Base-by-base conservation (phyloP, 2,113 vertebrate species). In the Saccopteryx leptura region DNA sequence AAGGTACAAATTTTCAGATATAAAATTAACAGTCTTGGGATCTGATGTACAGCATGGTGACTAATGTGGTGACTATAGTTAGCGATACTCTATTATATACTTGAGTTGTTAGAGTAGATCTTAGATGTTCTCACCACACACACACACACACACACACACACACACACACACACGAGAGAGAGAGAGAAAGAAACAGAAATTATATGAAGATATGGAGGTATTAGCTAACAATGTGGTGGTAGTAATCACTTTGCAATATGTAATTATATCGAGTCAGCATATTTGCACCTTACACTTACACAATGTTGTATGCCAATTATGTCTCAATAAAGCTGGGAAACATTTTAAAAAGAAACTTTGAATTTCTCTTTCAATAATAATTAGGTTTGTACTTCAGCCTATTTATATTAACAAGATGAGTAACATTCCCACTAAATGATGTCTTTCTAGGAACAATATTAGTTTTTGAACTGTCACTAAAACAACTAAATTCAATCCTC, bases 381-480 rank as follows among this genome's bases (percentile, higher is more conserved):
- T 66, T 90, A 72, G 24, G 11, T 72, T 81, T 74, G 54, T 58
- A 94, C 1, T 31, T 95, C 21, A 50, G 24, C 28, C 8, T 81
- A 9, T 76, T 80, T 88, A 78, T 76, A 75, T 80, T 58, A 88
- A 80, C 13, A 63, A 68, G 74, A 75, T 60, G n/a, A 90, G 12
- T 24, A n/a, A 31, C 24, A 74, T 50, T 54, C 48, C 48, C 19
- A 58, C 68, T 52, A 74, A 83, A 63, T 48, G 39, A 39, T 7
- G 46, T 50, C 28, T 69, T 96, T 88, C 61, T 71, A 84, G 76
- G 33, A 87, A 74, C 52, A 85, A 85, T 92, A 90, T 74, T 74
- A 82, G 87, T 21, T 92, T 65, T 75, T 61, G 54, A 50, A 75
- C 33, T 74, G 7, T 65, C 46, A 65, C 26, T 82, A 72, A 72